Evolutionary conservation across 2,113 vertebrate genomes (phyloP), one percentile per base, ranked within the genome.

Genomic region (Mellivora capensis): DNA sequence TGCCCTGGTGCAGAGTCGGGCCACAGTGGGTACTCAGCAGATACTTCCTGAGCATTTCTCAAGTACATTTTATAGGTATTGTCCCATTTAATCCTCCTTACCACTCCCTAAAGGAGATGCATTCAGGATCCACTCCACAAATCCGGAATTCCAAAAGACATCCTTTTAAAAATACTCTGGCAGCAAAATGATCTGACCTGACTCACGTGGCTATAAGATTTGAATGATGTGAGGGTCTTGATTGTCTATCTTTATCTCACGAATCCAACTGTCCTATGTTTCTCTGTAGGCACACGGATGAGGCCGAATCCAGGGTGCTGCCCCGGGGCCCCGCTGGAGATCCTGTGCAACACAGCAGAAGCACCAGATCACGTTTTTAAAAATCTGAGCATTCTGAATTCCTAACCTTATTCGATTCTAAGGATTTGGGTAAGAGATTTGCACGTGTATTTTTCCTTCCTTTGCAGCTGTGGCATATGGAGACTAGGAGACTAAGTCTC

Each of bases 341-440:
- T 2, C 15, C 74, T 27, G 27, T 25, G 17, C 47, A 9, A 39
- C 23, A 6, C 2, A 12, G 4, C n/a, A 2, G 1, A 27, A 34
- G 23, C 21, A 1, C 34, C n/a, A 13, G 0, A 6, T 6, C 31
- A 2, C 44, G 15, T 18, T 81, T 34, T 91, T 76, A 21, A 84
- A 79, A 79, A 31, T 8, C 27, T 25, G 47, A 54, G 39, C 7
- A 25, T 21, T 29, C 5, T 5, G 27, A 49, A 57, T 82, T 82
- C 12, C 61, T 23, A 57, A 79, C 31, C 37, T 25, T 12, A 2
- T 62, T 47, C 11, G 21, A 25, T 62, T 4, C 1, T 13, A 11
- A 44, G 69, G 52, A 61, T 34, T 85, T 89, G 69, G 42, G n/a
- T 29, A 20, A 76, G 54, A 94, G 79, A 54, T 47, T 8, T 4